phyloP scores from a whole-genome alignment of 2,113 vertebrate genomes.

The Petromus typicus region DNA sequence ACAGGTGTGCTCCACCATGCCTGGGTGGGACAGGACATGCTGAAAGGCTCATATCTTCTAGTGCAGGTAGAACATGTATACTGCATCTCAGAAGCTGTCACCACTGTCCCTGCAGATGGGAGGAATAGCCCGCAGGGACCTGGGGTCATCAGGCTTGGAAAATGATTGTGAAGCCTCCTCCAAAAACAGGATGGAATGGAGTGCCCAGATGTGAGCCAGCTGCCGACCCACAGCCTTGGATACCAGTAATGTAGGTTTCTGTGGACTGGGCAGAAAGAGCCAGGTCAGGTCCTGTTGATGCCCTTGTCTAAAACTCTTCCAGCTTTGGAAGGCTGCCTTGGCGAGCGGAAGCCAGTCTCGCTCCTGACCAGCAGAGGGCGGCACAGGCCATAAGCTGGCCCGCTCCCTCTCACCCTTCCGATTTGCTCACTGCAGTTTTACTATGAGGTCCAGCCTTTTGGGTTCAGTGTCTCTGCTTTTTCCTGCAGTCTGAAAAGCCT shows the following conservation, averaged over 20 bases:
- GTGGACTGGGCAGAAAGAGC: not conserved
- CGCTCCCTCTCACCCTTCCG: rapidly evolving
- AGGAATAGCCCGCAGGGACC: not conserved
- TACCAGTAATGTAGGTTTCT: rapidly evolving
- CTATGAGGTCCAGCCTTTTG: not conserved
- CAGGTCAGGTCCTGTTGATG: not conserved
- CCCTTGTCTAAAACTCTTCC: not conserved
- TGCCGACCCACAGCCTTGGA: too few relatives aligned
- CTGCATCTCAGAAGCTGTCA: not conserved
- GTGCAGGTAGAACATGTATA: not conserved
- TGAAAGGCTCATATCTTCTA: not conserved
- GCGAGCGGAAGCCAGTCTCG: conserved; percentile 18
- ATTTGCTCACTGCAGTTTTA: not conserved
- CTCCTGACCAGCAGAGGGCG: conserved; percentile 19
- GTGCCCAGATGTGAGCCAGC: not conserved
- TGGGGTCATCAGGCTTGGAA: not conserved
- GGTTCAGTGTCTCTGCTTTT: not conserved
- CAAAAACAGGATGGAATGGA: not conserved
- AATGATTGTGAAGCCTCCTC: not conserved
- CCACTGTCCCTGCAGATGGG: too few relatives aligned
- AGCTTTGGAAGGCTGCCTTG: rapidly evolving
- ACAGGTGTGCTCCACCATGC: not conserved
- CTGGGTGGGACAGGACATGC: not conserved
- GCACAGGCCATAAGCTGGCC: conserved; percentile 61
- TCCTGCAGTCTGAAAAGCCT: not conserved